Percentiles rank a stretch among this genome's conserved stretches.
Conservation (phyloP, 2,113 vertebrate species). For the Orientallactaga bullata region DNA sequence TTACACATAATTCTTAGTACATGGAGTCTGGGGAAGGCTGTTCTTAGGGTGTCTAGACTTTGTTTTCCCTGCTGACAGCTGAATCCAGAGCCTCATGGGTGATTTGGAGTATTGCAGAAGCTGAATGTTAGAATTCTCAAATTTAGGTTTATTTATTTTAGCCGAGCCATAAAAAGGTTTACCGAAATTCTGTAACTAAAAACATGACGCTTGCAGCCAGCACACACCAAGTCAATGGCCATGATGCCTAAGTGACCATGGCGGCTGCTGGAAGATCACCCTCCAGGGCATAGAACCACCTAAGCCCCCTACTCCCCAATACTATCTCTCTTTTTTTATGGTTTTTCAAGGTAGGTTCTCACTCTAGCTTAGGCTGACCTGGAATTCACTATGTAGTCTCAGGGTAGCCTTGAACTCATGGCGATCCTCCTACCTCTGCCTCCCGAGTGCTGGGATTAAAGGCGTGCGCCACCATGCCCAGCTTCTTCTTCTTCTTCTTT, state of each 20-base stretch:
- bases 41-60: neutral
- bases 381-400: too few relatives aligned
- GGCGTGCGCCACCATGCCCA: too few relatives aligned
- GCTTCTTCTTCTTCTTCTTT: too few relatives aligned
- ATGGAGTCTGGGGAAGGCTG: neutral
- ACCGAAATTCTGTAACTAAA: conserved; percentile 3
- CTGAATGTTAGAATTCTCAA: neutral
- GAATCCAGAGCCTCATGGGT: neutral
- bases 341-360: too few relatives aligned
- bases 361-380: too few relatives aligned
- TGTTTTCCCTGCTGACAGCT: neutral
- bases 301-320: neutral
- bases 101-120: neutral
- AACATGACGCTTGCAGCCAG: neutral
- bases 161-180: conserved; percentile 22
- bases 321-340: too few relatives aligned
- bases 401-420: too few relatives aligned
- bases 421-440: too few relatives aligned
- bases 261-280: neutral
- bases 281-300: neutral
- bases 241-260: rapidly evolving
- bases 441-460: too few relatives aligned
- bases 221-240: rapidly evolving
- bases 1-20: neutral
- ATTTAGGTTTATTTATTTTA: conserved; percentile 20